Conservation (phyloP, 1,140 invertebrate genomes). For the Cydia pomonella region DNA sequence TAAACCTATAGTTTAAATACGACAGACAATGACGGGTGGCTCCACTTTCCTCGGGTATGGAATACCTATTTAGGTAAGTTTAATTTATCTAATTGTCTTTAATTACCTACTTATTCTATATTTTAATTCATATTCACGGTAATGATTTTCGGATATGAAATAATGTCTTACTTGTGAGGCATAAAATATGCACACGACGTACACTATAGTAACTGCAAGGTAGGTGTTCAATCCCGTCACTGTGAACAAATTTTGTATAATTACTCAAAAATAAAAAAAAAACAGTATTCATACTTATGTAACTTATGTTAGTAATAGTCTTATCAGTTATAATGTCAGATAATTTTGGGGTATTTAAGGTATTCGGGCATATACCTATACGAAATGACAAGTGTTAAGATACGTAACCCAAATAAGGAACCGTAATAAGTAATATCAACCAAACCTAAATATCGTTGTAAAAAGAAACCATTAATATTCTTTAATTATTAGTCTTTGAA, state of each 20-base stretch:
- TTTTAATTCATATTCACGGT: too few species aligned
- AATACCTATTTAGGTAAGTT: slow-evolving; percentile 18
- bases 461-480: slow-evolving; percentile 28
- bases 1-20: too few species aligned
- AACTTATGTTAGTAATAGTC: too few species aligned
- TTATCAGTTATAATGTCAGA: too few species aligned
- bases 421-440: neutral
- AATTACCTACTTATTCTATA: neutral
- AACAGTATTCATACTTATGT: slow-evolving; percentile 18
- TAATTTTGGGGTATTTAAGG: too few species aligned
- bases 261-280: slow-evolving; percentile 27
- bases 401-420: neutral
- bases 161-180: slow-evolving; percentile 83
- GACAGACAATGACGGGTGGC: too few species aligned
- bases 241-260: slow-evolving; percentile 51
- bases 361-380: too few species aligned
- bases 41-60: too few species aligned
- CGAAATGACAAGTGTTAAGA: neutral
- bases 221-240: slow-evolving; percentile 78
- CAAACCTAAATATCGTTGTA: neutral
- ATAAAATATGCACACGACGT: slow-evolving; percentile 96
- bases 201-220: slow-evolving; percentile 92
- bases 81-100: neutral
- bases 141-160: neutral
- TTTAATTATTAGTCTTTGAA: slow-evolving; percentile 21